Base-by-base conservation (phyloP, 1,140 invertebrate species). In the Zaprionus davidi region DNA sequence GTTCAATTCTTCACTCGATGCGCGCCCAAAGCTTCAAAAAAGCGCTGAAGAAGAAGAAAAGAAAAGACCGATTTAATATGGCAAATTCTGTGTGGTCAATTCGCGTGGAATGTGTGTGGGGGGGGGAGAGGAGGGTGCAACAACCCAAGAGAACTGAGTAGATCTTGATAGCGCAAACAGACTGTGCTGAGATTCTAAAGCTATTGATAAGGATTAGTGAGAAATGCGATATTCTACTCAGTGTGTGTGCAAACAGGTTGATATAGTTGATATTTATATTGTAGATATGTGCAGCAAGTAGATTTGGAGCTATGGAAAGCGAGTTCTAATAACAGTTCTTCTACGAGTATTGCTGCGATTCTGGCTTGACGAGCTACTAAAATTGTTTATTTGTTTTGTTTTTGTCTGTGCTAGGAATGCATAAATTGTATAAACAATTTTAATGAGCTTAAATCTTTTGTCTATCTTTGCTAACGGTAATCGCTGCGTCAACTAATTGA, bases 21-120 rank as follows among this genome's bases (percentile, higher is more conserved):
- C 36, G 24, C 36, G 67, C 72, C 67, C 34, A 58, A 74, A 69
- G 71, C 57, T 34, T 34, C 38, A 24, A 2, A 67, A 67, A 67
- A 22, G 13, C 5, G 13, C 5, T 24, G 34, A 58, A 60, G n/a
- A 49, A 59, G 26, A 34, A 76, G 67, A 65, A 71, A 68, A 76
- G 66, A 75, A 41, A 41, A 57, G 44, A 60, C 20, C 59, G 55
- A 58, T 38, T 36, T 62, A 69, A 60, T 36, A 62, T 62, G 20
- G 67, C 67, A 62, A 46, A 49, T 28, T 59, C 60, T 60, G 63
- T 75, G 72, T 75, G 72, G 67, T 71, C 67, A 70, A 75, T 63
- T 75, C 20, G 36, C 38, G 44, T 38, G 53, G 66, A 75, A 74
- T 73, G 64, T 67, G 71, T 53, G 67, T 60, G 71, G 20, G 71